Evolutionary conservation across 2,888 invertebrate species (phyloP).

Genomic region (Dexiosoma caninum): DNA sequence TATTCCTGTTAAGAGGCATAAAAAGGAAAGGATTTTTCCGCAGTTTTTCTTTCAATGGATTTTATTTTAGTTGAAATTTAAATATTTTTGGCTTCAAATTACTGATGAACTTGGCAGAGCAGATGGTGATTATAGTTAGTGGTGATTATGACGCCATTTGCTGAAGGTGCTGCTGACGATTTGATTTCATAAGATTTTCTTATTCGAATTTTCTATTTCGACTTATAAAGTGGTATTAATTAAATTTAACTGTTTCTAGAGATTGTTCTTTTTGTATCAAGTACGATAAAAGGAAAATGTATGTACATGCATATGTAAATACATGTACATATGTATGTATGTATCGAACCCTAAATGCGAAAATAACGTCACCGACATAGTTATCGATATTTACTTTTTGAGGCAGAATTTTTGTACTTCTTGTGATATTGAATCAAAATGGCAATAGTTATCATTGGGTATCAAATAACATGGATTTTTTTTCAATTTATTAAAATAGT

Average conservation of each 20-base stretch:
- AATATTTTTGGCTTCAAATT: slow-evolving; percentile 51
- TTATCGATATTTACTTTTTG: no score
- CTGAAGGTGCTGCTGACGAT: slow-evolving; percentile 12
- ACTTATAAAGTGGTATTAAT: slow-evolving; percentile 44
- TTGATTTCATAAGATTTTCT: neutral
- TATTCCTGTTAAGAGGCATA: slow-evolving; percentile 38
- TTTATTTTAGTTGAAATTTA: slow-evolving; percentile 34
- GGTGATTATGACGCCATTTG: slow-evolving; percentile 1
- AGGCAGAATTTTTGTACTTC: no score
- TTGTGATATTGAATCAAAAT: no score
- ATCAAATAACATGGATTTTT: no score
- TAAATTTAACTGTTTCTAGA: slow-evolving; percentile 39
- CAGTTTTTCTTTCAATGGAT: neutral
- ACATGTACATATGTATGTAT: no score
- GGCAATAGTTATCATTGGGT: no score
- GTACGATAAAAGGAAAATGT: neutral
- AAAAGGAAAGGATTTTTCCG: slow-evolving; percentile 41
- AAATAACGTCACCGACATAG: no score
- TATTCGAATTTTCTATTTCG: slow-evolving; percentile 11
- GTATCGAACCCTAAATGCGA: no score
- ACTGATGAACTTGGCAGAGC: slow-evolving; percentile 31
- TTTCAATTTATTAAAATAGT: no score
- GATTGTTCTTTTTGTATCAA: slow-evolving; percentile 12
- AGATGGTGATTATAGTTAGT: slow-evolving; percentile 17
- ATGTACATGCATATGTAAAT: no score